Evolutionary conservation across 2,888 invertebrate species (phyloP), one percentile per base, ranked within the genome.

Genomic region (Latrodectus hesperus): DNA sequence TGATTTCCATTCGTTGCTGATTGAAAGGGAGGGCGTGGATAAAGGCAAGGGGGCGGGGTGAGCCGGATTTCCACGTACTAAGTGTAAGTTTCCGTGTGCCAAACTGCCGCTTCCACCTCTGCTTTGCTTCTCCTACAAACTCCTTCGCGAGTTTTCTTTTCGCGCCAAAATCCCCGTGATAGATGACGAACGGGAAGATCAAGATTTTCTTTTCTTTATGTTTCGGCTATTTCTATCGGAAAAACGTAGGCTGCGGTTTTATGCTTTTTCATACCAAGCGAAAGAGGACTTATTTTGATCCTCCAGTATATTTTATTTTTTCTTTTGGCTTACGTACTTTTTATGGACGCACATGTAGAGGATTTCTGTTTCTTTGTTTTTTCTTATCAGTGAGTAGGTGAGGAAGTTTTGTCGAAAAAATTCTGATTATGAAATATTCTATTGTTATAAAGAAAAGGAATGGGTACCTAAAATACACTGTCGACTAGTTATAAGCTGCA

Each of bases 41-140:
- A 74, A 52, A 38, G 26, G 68, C 55, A 71, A 87, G 71, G 67
- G 71, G 75, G 87, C 70, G 82, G 81, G 78, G 78, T 75, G 76
- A 80, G 81, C 84, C 89, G 89, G 89, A 89, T 89, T 89, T 89
- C 89, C 89, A 86, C 89, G 86, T 89, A 89, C 89, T 89, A 89
- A 89, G 86, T 89, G 89, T 76, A 84, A 89, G 89, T 83, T 89
- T 89, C 89, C 89, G 89, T 82, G 78, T 80, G 86, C 89, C 89
- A 89, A 89, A 89, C 79, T 89, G 84, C 80, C 75, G 82, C 83
- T 86, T 85, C 89, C 85, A 88, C 88, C 79, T 88, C 80, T 87
- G 86, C 81, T 87, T 87, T 87, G 86, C 84, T 80, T 79, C 67
- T 12, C 72, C 84, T 84, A 80, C 83, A 83, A 88, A 83, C 79